phyloP scores from a whole-genome alignment of 2,113 vertebrate genomes.

The Rhabdornis inornatus region DNA sequence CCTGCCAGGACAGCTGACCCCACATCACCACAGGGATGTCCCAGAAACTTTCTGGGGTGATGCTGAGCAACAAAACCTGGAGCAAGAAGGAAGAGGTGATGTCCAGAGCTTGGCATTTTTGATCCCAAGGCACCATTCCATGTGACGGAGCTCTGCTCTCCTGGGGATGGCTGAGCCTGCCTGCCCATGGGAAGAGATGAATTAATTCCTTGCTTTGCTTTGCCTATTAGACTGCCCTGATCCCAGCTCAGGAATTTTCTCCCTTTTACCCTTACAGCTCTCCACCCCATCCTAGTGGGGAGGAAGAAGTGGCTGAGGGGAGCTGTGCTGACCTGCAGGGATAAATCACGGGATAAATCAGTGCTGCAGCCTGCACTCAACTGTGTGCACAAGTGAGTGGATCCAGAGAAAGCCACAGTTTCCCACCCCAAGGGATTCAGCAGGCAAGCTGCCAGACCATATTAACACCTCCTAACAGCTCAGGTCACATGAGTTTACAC shows the following conservation, averaged over 20 bases:
- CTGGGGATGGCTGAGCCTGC: not conserved
- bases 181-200: not conserved
- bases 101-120: not conserved
- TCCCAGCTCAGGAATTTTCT: accelerated
- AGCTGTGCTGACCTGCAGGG: accelerated
- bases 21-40: too few relatives aligned
- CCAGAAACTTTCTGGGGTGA: accelerated
- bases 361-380: not conserved
- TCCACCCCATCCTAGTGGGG: too few relatives aligned
- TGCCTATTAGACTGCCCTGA: not conserved
- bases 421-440: not conserved
- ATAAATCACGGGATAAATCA: not conserved
- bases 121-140: accelerated
- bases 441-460: not conserved
- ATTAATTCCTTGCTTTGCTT: not conserved
- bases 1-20: not conserved
- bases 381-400: accelerated
- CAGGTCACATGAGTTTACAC: not conserved
- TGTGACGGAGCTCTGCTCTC: not conserved
- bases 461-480: not conserved
- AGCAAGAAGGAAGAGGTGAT: not conserved
- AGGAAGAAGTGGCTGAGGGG: accelerated
- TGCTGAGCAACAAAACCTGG: not conserved
- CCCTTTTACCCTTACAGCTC: not conserved
- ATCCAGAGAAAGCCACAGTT: not conserved